Evolutionary conservation across 2,797 vertebrate species (phyloP), one percentile per base, ranked within the genome.

Genomic region (Chromobotia macracanthus): DNA sequence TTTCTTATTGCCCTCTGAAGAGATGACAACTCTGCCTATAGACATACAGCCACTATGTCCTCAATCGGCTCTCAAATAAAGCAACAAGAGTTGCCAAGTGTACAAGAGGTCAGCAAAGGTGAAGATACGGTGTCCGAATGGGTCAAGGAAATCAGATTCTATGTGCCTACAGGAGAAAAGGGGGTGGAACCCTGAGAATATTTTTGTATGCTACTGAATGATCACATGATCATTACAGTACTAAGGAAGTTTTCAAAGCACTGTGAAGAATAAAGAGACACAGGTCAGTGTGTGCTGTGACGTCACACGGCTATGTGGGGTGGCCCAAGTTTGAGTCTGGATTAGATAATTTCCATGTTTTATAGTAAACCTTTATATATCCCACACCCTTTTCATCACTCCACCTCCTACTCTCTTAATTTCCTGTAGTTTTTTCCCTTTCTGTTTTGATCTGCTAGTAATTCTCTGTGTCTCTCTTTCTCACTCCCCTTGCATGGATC

Each of bases 21-120:
- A 83, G 88, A 75, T 81, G 85, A 78, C 84, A 66, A 78, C 69
- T 87, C 84, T 71, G 67, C 46, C 79, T 81, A 72, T 72, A 68
- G 64, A 81, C 79, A 78, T 61, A 41, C 63, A 28, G 15, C 18
- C 56, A 60, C 72, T 75, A 7, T 75, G 80, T 38, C 15, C 35
- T 70, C 76, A 77, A 71, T 75, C 75, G 80, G 48, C 46, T 15
- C 67, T 75, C 10, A 61, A 58, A 48, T 76, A 67, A 71, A 78
- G 74, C 67, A 78, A 80, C 13, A 15, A 71, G 74, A 75, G 53
- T 48, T 68, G 68, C 69, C 53, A 35, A 56, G 71, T 51, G 72
- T 44, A 68, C 69, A 28, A 70, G 58, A 28, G 70, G 51, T 69
- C 79, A 60, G 23, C 48, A 66, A 53, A 67, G 50, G 58, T 72